Conservation (phyloP, 2,113 vertebrate species). For the Embiotoca jacksoni region DNA sequence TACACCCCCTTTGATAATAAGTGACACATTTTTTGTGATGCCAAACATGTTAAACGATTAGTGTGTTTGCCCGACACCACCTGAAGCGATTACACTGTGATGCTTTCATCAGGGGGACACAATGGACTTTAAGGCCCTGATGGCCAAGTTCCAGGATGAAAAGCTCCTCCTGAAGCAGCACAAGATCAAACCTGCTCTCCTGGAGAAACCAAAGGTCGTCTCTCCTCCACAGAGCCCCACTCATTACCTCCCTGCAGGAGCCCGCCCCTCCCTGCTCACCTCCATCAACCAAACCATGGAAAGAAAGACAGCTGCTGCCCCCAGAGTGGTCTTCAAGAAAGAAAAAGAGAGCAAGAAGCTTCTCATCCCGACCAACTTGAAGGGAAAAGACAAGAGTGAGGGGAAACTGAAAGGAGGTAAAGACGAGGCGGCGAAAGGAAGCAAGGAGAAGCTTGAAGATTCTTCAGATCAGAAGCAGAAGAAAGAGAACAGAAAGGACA, state of each 20-base stretch:
- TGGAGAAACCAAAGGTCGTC: slow-evolving; percentile 75
- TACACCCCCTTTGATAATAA: background rate
- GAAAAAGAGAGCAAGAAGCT: slow-evolving; percentile 70
- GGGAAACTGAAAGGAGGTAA: slow-evolving; percentile 58
- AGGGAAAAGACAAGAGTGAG: slow-evolving; percentile 55
- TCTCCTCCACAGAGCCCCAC: slow-evolving; percentile 69
- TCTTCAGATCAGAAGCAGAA: slow-evolving; percentile 51
- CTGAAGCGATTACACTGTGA: slow-evolving; percentile 23
- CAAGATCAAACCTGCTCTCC: slow-evolving; percentile 73
- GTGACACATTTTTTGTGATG: background rate
- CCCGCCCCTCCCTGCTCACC: slow-evolving; percentile 75
- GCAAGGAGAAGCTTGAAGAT: slow-evolving; percentile 42
- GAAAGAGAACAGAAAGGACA: slow-evolving; percentile 69
- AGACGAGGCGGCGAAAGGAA: slow-evolving; percentile 49
- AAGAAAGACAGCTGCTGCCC: background rate
- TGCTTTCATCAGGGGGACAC: slow-evolving; percentile 60
- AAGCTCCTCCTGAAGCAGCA: slow-evolving; percentile 60
- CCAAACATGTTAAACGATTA: background rate
- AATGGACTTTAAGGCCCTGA: slow-evolving; percentile 78
- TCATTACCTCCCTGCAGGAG: slow-evolving; percentile 69
- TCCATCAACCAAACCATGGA: slow-evolving; percentile 73
- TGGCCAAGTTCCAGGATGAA: slow-evolving; percentile 80
- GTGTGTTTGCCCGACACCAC: background rate
- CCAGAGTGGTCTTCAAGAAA: slow-evolving; percentile 82
- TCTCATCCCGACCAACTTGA: slow-evolving; percentile 27